Evolutionary conservation across 2,113 vertebrate species (phyloP).

Genomic region (Corythornis vintsioides): DNA sequence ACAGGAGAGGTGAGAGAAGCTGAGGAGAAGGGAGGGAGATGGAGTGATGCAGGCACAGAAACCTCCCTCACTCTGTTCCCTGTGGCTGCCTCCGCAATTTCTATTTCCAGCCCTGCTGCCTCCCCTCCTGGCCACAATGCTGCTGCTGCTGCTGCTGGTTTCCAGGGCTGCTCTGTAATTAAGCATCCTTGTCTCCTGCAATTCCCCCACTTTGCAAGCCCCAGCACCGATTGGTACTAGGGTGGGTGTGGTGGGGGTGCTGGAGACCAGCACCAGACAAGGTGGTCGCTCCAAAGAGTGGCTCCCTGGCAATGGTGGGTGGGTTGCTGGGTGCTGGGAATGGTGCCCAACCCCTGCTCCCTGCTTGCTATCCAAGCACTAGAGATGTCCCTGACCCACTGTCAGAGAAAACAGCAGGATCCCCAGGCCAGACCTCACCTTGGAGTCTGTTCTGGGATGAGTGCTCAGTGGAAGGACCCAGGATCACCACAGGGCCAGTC

Average conservation of each 20-base stretch:
- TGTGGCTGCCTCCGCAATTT: constrained; percentile 61
- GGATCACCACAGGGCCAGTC: neutral
- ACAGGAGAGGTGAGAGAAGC: constrained; percentile 8
- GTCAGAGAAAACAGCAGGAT: neutral
- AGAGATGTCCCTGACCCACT: neutral
- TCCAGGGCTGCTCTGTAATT: constrained; percentile 66
- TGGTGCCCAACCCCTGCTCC: neutral
- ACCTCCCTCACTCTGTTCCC: constrained; percentile 50
- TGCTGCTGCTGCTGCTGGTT: constrained; percentile 56
- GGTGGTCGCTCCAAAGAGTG: rapidly evolving
- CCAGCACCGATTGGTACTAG: neutral
- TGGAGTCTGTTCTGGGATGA: neutral
- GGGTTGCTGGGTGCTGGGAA: neutral
- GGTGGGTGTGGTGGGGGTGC: neutral
- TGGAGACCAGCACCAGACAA: neutral
- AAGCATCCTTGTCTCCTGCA: constrained; percentile 53
- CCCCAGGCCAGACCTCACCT: neutral
- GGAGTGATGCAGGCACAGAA: neutral
- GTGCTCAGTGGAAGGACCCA: neutral
- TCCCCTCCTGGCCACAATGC: constrained; percentile 64
- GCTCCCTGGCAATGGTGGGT: neutral
- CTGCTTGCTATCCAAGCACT: rapidly evolving
- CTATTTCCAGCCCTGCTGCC: constrained; percentile 73
- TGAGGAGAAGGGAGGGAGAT: neutral
- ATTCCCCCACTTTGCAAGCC: neutral